Evolutionary conservation across 2,888 invertebrate species (phyloP), one percentile per base, ranked within the genome.

Genomic region (Notocelia uddmanniana): DNA sequence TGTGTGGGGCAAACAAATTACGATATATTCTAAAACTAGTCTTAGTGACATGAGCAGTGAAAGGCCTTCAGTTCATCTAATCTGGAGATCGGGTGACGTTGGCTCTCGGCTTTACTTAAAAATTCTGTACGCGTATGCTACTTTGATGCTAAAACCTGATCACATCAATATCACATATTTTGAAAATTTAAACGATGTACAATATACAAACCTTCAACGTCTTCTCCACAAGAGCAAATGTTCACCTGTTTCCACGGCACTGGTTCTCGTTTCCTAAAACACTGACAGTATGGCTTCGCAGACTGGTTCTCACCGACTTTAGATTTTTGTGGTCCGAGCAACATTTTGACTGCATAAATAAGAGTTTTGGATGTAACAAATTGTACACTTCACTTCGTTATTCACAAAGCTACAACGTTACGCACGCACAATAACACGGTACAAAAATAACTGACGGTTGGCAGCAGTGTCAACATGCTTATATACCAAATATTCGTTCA

Each of bases 181-280:
- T 0, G 5, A 57, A 15, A 31, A 26, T 26, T 55, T 5, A 57
- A 31, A 31, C 8, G 31, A 31, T n/a, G 0, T 5, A 23, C 6
- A 54, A 18, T 34, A 21, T 41, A 62, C 60, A 37, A 81, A 94
- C 94, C 83, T 67, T 90, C 85, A 66, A 86, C 80, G 41, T 94
- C 92, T 82, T 95, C 95, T 5, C 95, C 95, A 79, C 95, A 95
- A n/a, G 83, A 80, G 79, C 95, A 95, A 2, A 77, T 78, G 48
- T 80, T 82, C 67, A 85, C 75, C 70, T 85, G 80, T 50, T 84
- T 83, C 88, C 88, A 88, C 3, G 83, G 74, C 52, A 85, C 76
- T 21, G 90, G 87, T 18, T 77, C 76, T 52, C 83, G 82, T 74
- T 82, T 83, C 37, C 77, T 80, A 86, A 87, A 89, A 78, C 93